Percentiles rank a stretch among this genome's conserved stretches.
Conservation (phyloP, 2,797 vertebrate species). For the Melanogrammus aeglefinus region DNA sequence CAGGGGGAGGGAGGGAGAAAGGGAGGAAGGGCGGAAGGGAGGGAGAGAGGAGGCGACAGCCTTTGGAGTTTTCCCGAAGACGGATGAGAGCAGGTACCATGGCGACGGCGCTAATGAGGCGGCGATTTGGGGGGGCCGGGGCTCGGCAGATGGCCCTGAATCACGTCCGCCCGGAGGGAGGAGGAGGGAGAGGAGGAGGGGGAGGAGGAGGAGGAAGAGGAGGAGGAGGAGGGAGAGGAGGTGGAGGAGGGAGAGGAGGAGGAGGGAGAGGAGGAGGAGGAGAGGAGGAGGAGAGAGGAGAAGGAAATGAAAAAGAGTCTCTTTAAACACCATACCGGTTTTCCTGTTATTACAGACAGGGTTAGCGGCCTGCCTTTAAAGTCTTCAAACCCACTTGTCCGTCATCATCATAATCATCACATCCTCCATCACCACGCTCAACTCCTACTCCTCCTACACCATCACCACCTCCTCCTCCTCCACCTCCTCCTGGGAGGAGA, state of each 20-base stretch:
- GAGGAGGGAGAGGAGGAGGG: neutral
- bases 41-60: constrained; percentile 28
- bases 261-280: neutral
- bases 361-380: constrained; percentile 65
- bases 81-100: constrained; percentile 51
- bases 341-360: constrained; percentile 72
- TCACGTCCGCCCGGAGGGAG: constrained; percentile 32
- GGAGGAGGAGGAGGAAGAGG: neutral
- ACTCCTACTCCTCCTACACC: constrained; percentile 5
- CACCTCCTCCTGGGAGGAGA: constrained; percentile 24
- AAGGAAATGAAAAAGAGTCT: constrained; percentile 45
- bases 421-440: neutral
- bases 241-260: neutral
- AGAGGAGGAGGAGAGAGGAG: neutral
- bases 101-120: constrained; percentile 60
- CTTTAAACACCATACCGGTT: constrained; percentile 56
- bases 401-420: constrained; percentile 1
- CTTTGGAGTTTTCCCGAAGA: constrained; percentile 60
- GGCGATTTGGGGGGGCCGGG: constrained; percentile 46
- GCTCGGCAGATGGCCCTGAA: constrained; percentile 61
- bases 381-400: constrained; percentile 45
- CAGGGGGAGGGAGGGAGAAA: neutral
- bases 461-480: constrained; percentile 21
- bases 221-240: too few species aligned
- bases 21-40: too few species aligned